Conservation (phyloP, 2,113 vertebrate genomes). For the Protobothrops mucrosquamatus region DNA sequence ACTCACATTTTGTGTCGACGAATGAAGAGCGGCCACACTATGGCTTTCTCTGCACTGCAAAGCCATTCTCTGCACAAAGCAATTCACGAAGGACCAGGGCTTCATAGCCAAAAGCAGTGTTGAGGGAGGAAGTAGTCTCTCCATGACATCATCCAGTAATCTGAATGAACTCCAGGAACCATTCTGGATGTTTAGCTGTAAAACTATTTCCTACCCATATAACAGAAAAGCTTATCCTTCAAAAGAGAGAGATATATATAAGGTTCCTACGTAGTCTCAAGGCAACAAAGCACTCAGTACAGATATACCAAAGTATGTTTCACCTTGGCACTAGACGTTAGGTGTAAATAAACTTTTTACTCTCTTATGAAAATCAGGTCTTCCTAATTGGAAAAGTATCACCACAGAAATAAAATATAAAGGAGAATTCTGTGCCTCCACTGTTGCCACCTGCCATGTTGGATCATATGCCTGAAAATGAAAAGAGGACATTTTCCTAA, state of each 20-base stretch:
- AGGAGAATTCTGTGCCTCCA: neutral
- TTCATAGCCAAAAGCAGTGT: neutral
- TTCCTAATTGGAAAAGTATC: neutral
- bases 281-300: neutral
- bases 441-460: constrained; percentile 1
- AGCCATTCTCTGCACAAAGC: neutral
- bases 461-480: neutral
- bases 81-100: neutral
- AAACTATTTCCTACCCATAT: neutral
- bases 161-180: neutral
- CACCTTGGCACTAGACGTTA: neutral
- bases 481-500: constrained; percentile 13
- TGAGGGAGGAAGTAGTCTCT: neutral
- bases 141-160: neutral
- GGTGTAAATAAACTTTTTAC: neutral
- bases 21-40: neutral
- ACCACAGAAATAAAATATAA: neutral
- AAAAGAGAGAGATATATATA: too few species aligned
- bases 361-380: neutral
- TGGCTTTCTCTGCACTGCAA: neutral
- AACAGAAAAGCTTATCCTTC: neutral
- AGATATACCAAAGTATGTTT: neutral
- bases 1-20: neutral
- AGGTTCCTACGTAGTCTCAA: too few species aligned
- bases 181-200: neutral